Conservation (phyloP, 2,888 invertebrate species). For the Stenodera caucasica region DNA sequence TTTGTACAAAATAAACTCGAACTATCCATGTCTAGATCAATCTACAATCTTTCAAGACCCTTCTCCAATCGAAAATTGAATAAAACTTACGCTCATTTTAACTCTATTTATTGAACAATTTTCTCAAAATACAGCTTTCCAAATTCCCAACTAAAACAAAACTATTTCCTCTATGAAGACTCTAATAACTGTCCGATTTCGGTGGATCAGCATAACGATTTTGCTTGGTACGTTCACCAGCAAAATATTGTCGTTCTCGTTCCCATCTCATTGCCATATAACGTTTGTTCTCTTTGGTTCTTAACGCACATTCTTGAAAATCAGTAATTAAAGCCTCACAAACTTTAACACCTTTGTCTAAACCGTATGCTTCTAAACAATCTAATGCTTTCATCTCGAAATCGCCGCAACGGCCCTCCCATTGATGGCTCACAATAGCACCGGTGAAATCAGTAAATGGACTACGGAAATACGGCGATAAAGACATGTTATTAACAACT, state of each 20-base stretch:
- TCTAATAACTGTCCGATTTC: slow-evolving; percentile 62
- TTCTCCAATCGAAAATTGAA: background rate
- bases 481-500: slow-evolving; percentile 56
- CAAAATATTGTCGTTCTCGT: slow-evolving; percentile 62
- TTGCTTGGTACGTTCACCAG: slow-evolving; percentile 62
- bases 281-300: slow-evolving; percentile 64
- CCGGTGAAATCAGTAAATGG: slow-evolving; percentile 75
- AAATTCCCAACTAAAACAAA: background rate
- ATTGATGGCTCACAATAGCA: slow-evolving; percentile 66
- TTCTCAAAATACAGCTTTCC: slow-evolving; percentile 14
- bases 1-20: slow-evolving; percentile 47
- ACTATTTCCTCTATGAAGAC: background rate
- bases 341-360: slow-evolving; percentile 64
- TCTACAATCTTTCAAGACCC: background rate
- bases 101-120: no score
- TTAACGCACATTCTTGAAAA: slow-evolving; percentile 69
- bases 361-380: slow-evolving; percentile 80
- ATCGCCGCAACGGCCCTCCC: slow-evolving; percentile 65
- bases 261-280: slow-evolving; percentile 66
- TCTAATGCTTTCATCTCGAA: slow-evolving; percentile 73
- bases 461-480: slow-evolving; percentile 67
- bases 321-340: slow-evolving; percentile 68
- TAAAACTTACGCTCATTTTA: no score
- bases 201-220: slow-evolving; percentile 61
- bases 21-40: slow-evolving; percentile 29